Evolutionary conservation across 2,888 invertebrate species (phyloP), one percentile per base, ranked within the genome.

Genomic region (Drosophila pegasa): DNA sequence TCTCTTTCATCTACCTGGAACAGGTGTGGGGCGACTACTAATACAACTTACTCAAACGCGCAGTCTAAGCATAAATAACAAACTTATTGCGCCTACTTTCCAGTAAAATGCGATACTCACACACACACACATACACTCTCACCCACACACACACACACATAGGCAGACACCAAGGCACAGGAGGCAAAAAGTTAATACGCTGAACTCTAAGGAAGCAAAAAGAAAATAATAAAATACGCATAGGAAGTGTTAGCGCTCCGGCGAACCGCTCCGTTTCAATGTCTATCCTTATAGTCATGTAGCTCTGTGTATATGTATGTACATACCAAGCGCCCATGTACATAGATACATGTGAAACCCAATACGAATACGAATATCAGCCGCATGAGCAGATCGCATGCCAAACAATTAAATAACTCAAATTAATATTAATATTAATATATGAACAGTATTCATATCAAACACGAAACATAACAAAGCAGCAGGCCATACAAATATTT

Each of bases 1-100:
- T 70, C 56, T 81, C 50, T 79, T 65, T 78, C 61, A 65, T 82
- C 73, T 78, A 86, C 86, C 88, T 89, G 90, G 87, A 91, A 92
- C 92, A 92, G 92, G 92, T 92, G 90, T 92, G 92, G 92, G 92
- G 90, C 90, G 91, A 90, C 90, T 92, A 92, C 92, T 92, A 92
- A 92, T 90, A 77, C 80, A 64, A 64, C 76, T 75, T 80, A 86
- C 78, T 74, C 78, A 75, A 73, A 75, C 51, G 61, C 67, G 76
- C 76, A 71, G 74, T 71, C 70, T 75, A 76, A 77, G 77, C 66
- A 72, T 40, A 66, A 83, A 83, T 83, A 83, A 87, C 75, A 69
- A 71, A 73, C 70, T 60, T 64, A 80, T 70, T 64, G 71, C 67
- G 72, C 65, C 71, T 54, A 74, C 68, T 65, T 51, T 61, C 52